Conservation (phyloP, 2,113 vertebrate genomes). For the Bufo bufo region DNA sequence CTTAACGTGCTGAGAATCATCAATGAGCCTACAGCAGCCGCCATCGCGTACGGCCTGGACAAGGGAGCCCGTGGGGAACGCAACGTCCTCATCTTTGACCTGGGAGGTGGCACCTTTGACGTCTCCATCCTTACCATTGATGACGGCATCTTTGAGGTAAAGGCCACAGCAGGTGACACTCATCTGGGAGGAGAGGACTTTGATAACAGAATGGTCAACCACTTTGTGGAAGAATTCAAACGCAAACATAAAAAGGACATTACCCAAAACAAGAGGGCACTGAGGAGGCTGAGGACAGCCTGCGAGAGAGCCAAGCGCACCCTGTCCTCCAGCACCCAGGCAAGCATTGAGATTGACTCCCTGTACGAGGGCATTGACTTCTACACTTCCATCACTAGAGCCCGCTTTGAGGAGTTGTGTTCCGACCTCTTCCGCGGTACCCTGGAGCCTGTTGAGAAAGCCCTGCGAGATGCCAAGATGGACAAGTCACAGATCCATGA, state of each 20-base stretch:
- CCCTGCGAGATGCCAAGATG: conserved; percentile 77
- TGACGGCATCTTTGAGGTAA: conserved; percentile 80
- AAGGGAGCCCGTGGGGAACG: too few relatives aligned
- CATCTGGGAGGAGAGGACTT: conserved; percentile 83
- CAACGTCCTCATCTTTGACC: conserved; percentile 79
- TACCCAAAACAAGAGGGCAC: conserved; percentile 84
- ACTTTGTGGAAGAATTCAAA: conserved; percentile 89
- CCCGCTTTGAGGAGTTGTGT: conserved; percentile 84
- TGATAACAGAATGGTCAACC: conserved; percentile 86
- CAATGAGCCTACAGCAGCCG: conserved; percentile 81
- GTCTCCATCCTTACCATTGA: conserved; percentile 89
- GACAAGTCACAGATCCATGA: conserved; percentile 60
- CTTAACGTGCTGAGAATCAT: conserved; percentile 80
- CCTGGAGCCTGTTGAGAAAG: conserved; percentile 87
- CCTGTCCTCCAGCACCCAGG: conserved; percentile 85
- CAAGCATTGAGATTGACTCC: conserved; percentile 87
- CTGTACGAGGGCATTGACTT: conserved; percentile 90
- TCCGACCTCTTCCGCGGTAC: conserved; percentile 88
- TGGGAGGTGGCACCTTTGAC: conserved; percentile 94
- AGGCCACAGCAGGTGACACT: conserved; percentile 15
- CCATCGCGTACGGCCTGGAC: conserved; percentile 79
- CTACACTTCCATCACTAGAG: conserved; percentile 59
- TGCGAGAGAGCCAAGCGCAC: conserved; percentile 85
- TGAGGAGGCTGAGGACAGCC: conserved; percentile 83
- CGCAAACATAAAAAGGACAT: conserved; percentile 88